Conservation (phyloP, 1,140 invertebrate species). For the Delia radicum region DNA sequence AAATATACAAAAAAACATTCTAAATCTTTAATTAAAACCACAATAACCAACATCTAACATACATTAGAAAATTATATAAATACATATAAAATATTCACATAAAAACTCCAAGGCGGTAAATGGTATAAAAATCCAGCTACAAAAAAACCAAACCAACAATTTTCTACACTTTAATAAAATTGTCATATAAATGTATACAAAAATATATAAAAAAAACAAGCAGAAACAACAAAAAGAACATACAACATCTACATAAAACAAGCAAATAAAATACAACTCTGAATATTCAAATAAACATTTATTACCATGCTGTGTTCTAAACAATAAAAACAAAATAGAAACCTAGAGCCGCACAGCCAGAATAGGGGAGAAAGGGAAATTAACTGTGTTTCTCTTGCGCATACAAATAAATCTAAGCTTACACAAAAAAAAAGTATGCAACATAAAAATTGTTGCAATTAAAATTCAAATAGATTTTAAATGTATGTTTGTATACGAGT, state of each 20-base stretch:
- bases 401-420: constrained; percentile 8
- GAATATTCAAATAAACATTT: constrained; percentile 13
- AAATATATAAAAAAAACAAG: background rate
- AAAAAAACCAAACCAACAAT: background rate
- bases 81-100: background rate
- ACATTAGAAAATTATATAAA: background rate
- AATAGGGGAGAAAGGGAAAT: background rate
- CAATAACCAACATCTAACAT: constrained; percentile 19
- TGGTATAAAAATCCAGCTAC: background rate
- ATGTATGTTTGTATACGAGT: background rate
- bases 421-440: constrained; percentile 19
- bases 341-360: background rate
- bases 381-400: background rate
- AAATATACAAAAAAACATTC: too few species aligned
- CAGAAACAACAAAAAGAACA: background rate
- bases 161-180: constrained; percentile 24
- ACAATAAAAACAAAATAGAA: background rate
- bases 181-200: constrained; percentile 15
- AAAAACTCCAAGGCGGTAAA: background rate
- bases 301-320: background rate
- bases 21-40: constrained; percentile 24
- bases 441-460: constrained; percentile 21
- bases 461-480: constrained; percentile 19
- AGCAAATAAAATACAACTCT: background rate
- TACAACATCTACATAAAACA: background rate